Conservation (phyloP, 2,113 vertebrate genomes). For the Mustelus asterias region DNA sequence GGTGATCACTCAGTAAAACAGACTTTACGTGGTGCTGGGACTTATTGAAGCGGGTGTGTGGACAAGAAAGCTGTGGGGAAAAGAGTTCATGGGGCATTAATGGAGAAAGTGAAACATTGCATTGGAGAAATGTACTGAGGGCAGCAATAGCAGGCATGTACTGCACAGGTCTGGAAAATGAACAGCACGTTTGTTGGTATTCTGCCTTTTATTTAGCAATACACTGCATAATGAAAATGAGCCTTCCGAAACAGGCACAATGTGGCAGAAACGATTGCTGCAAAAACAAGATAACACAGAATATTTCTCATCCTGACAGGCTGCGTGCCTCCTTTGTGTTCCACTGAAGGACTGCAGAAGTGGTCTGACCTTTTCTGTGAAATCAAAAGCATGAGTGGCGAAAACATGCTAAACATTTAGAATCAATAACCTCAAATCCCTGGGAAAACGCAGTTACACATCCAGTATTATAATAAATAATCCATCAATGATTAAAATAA, state of each 20-base stretch:
- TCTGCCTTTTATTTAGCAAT: background rate
- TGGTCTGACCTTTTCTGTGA: background rate
- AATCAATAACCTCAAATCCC: conserved; percentile 33
- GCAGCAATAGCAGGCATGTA: background rate
- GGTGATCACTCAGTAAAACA: background rate
- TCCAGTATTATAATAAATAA: background rate
- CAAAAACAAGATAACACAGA: background rate
- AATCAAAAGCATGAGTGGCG: conserved; percentile 6
- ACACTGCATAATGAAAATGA: background rate
- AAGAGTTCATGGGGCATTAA: no score
- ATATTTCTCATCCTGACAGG: conserved; percentile 32
- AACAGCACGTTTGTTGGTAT: background rate
- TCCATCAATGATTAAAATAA: background rate
- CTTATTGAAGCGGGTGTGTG: background rate
- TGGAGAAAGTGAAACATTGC: background rate
- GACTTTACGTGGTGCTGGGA: background rate
- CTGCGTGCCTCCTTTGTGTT: background rate
- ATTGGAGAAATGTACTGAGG: background rate
- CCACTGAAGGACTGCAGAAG: background rate
- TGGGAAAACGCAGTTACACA: conserved; percentile 5
- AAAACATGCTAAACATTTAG: conserved; percentile 16
- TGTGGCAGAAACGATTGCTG: conserved; percentile 6
- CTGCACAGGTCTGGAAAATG: background rate
- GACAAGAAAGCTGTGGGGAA: background rate
- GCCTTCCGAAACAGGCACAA: background rate